Conservation (phyloP, 2,113 vertebrate species). For the Shinisaurus crocodilurus region DNA sequence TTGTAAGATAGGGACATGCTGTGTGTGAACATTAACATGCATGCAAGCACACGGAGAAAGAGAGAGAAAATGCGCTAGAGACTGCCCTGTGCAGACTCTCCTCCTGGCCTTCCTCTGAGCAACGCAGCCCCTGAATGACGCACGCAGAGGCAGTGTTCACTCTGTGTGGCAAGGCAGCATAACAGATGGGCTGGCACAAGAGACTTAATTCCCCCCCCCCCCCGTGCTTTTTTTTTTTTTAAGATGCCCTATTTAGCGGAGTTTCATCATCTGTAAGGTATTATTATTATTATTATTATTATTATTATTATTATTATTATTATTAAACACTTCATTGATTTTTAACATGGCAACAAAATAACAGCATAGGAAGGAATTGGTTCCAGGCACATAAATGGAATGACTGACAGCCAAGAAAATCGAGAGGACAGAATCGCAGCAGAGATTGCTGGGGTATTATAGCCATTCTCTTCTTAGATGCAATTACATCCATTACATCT, state of each 20-base stretch:
- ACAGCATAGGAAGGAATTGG: not conserved
- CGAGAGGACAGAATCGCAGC: not conserved
- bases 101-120: not conserved
- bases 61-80: constrained; percentile 24
- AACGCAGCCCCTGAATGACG: not conserved
- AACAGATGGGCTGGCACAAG: constrained; percentile 25
- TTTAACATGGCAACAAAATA: not conserved
- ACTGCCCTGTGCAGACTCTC: not conserved
- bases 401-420: not conserved
- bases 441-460: not conserved
- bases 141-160: not conserved
- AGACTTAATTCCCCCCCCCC: not conserved
- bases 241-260: constrained; percentile 25
- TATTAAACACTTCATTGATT: constrained; percentile 26
- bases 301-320: not conserved
- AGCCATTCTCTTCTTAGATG: not conserved
- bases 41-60: not conserved
- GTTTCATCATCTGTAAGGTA: constrained; percentile 14
- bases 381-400: not conserved
- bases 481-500: not conserved
- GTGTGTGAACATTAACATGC: not conserved
- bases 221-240: not conserved
- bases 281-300: constrained; percentile 21
- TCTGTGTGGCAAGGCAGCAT: constrained; percentile 32
- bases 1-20: not conserved